Evolutionary conservation across 64 coral and sea anemone species (phyloP).

Genomic region (Montipora cactus): DNA sequence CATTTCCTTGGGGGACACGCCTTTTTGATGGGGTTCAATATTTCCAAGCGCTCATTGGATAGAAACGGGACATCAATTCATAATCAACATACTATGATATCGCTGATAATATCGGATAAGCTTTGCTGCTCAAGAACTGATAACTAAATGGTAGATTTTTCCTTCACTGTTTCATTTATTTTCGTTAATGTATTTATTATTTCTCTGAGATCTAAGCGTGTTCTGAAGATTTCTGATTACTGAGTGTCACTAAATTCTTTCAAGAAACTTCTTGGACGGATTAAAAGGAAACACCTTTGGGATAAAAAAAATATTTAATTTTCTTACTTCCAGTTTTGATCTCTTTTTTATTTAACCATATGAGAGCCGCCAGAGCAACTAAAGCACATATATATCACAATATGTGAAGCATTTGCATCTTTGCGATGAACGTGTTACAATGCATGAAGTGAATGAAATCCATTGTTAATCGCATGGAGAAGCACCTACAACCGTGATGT

Average conservation of each 20-base stretch:
- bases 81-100: not conserved
- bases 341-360: not conserved
- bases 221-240: not conserved
- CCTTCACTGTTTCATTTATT: too few species aligned
- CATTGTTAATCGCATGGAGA: conserved; percentile 3
- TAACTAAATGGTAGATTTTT: too few species aligned
- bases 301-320: conserved; percentile 19
- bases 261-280: not conserved
- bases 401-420: not conserved
- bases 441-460: not conserved
- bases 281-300: conserved; percentile 14
- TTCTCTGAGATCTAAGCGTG: not conserved
- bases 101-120: conserved; percentile 25
- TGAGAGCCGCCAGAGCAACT: too few species aligned
- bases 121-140: too few species aligned
- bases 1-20: not conserved
- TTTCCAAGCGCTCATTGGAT: not conserved
- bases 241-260: not conserved
- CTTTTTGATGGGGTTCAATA: not conserved
- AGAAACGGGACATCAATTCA: not conserved
- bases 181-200: too few species aligned
- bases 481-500: conserved; percentile 1
- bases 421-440: not conserved
- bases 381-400: too few species aligned
- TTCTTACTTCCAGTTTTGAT: not conserved